Percentiles rank a stretch among this genome's conserved stretches.
Conservation (phyloP, 2,888 invertebrate species). For the Pasiphila rectangulata region DNA sequence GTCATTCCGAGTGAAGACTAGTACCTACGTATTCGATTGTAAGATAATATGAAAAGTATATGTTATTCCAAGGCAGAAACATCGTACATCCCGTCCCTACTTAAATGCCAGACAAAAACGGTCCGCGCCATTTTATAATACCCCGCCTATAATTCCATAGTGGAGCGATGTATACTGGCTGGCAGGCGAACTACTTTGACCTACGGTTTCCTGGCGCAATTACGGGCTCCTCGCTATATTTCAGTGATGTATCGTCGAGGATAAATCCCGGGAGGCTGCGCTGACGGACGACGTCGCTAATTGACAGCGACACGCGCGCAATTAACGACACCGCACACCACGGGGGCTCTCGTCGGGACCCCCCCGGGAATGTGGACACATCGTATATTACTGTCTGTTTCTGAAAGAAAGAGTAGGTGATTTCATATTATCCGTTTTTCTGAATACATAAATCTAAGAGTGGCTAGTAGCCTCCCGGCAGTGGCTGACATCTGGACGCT, state of each 20-base stretch:
- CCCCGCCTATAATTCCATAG: not conserved
- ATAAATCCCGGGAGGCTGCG: conserved; percentile 11
- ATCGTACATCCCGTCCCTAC: no score
- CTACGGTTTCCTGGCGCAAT: not conserved
- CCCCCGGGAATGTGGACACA: no score
- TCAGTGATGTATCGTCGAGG: conserved; percentile 6
- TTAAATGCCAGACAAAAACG: not conserved
- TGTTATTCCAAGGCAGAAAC: no score
- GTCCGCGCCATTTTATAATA: not conserved
- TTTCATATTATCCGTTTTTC: no score
- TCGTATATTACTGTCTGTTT: no score
- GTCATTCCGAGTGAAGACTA: no score
- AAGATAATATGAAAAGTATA: no score
- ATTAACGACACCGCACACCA: conserved; percentile 1
- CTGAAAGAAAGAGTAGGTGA: no score
- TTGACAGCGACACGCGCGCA: conserved; percentile 26
- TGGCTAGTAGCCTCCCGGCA: no score
- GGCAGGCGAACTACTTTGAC: not conserved
- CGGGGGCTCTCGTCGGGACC: not conserved
- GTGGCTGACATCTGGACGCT: no score
- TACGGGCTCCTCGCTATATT: conserved; percentile 3
- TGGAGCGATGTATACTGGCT: not conserved
- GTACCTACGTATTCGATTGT: no score
- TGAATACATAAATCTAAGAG: no score
- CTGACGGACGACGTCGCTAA: conserved; percentile 18